These are phyloP conservation scores for Erpetoichthys calabaricus DNA, from an alignment of 2,797 vertebrate species.

Conservation along the genomic window DNA sequence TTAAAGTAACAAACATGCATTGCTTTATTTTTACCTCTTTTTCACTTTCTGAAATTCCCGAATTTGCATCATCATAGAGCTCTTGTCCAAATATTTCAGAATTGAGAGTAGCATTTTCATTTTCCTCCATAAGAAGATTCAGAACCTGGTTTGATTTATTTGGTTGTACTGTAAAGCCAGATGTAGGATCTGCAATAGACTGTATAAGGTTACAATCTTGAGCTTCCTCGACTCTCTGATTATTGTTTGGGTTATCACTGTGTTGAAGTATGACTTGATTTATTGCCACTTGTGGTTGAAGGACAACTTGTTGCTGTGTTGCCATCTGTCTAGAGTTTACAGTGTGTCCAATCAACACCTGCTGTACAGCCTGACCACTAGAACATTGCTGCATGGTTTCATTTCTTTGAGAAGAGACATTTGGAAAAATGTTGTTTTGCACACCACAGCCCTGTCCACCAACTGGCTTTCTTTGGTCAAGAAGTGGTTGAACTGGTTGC, in stretches of 20 bases:
- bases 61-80: too few species aligned
- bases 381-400: conserved; percentile 16
- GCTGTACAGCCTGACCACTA: conserved; percentile 13
- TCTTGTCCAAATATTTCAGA: too few species aligned
- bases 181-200: too few species aligned
- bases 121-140: too few species aligned
- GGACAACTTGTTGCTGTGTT: conserved; percentile 22
- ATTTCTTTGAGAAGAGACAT: conserved; percentile 19
- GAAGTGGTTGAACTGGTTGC: conserved; percentile 40
- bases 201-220: conserved; percentile 38
- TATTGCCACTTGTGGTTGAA: conserved; percentile 22
- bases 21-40: too few species aligned
- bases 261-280: conserved; percentile 17
- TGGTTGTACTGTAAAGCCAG: too few species aligned
- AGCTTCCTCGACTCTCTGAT: conserved; percentile 25
- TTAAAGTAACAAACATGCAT: too few species aligned
- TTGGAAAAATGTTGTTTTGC: conserved; percentile 12
- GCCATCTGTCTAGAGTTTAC: conserved; percentile 14
- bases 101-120: too few species aligned
- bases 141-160: too few species aligned
- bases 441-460: neutral
- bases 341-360: conserved; percentile 13
- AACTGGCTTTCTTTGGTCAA: conserved; percentile 38
- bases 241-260: conserved; percentile 16
- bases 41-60: too few species aligned